Conservation (phyloP, 2,113 vertebrate species). For the Colistium nudipinnis region DNA sequence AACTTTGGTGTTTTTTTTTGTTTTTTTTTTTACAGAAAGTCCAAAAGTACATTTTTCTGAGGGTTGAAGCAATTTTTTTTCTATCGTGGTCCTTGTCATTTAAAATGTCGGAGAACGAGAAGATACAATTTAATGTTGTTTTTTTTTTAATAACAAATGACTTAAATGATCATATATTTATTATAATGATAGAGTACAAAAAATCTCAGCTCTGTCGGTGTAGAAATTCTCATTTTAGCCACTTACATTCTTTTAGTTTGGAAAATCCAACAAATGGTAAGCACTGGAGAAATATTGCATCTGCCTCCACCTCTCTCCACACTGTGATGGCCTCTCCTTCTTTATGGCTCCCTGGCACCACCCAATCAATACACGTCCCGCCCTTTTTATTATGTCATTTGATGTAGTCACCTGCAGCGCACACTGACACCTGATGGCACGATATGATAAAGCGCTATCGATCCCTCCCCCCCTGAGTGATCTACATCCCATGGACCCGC, state of each 20-base stretch:
- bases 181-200: too few relatives aligned
- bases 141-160: too few relatives aligned
- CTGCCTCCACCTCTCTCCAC: slow-evolving; percentile 36
- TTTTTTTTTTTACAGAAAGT: too few relatives aligned
- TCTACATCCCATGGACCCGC: slow-evolving; percentile 44
- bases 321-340: slow-evolving; percentile 52
- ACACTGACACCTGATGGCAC: slow-evolving; percentile 71
- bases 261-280: slow-evolving; percentile 30
- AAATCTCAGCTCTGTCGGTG: too few relatives aligned
- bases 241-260: slow-evolving; percentile 16
- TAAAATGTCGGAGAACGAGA: background rate
- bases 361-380: slow-evolving; percentile 69
- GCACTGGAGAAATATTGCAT: slow-evolving; percentile 42
- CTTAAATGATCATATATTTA: too few relatives aligned
- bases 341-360: slow-evolving; percentile 64
- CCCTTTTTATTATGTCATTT: slow-evolving; percentile 80
- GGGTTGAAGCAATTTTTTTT: too few relatives aligned
- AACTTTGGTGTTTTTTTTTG: slow-evolving; percentile 9
- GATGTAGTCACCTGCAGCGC: slow-evolving; percentile 73
- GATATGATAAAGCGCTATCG: slow-evolving; percentile 68
- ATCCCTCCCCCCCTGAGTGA: slow-evolving; percentile 52
- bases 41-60: background rate
- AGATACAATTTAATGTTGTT: slow-evolving; percentile 1
- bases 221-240: slow-evolving; percentile 40
- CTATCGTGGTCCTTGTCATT: too few relatives aligned